Evolutionary conservation across 2,888 invertebrate genomes (phyloP).

Genomic region (Nematopogon swammerdamellus): DNA sequence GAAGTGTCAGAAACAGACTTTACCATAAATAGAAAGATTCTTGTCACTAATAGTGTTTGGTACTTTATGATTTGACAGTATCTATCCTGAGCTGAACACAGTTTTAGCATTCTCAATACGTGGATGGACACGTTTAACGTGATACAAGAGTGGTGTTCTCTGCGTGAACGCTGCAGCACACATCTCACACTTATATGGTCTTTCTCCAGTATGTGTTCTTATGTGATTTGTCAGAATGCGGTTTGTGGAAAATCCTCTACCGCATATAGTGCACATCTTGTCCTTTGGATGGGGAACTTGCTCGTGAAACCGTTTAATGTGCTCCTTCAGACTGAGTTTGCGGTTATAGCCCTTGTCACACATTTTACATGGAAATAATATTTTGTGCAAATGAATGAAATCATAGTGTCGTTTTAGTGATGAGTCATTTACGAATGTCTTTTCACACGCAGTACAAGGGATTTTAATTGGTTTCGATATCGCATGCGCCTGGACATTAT

Average conservation of each 20-base stretch:
- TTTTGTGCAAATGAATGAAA: background rate
- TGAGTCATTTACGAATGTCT: background rate
- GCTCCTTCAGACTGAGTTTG: background rate
- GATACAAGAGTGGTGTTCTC: no score
- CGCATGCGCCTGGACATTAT: background rate
- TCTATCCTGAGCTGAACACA: no score
- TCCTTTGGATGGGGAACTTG: background rate
- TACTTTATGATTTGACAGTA: no score
- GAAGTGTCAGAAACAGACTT: no score
- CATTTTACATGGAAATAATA: no score
- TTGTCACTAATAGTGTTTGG: no score
- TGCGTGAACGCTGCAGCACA: slow-evolving; percentile 1
- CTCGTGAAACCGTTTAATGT: slow-evolving; percentile 1
- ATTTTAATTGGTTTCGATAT: background rate
- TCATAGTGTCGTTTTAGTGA: background rate
- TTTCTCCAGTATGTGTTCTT: slow-evolving; percentile 2
- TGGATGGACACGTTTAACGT: no score
- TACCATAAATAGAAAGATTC: no score
- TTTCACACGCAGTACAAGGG: background rate
- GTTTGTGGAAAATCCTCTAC: slow-evolving; percentile 1
- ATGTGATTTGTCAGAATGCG: slow-evolving; percentile 1
- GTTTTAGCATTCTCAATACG: no score
- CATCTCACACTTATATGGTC: background rate
- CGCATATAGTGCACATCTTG: slow-evolving; percentile 1
- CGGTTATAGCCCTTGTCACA: background rate